phyloP scores from a whole-genome alignment of 2,888 invertebrate genomes.

The Ennomos quercinarius region DNA sequence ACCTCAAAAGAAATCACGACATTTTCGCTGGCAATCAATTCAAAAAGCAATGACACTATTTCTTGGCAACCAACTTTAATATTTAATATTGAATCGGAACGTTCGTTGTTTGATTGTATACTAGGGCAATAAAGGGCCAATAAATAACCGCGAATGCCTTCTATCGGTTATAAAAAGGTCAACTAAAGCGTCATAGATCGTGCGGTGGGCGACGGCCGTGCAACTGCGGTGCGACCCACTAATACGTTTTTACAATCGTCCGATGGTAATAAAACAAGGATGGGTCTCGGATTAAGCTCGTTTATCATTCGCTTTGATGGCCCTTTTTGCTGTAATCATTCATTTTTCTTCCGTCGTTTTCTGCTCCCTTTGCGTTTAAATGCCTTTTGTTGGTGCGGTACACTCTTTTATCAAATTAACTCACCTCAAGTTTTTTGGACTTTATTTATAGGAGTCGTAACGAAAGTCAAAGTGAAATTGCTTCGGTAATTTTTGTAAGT shows the following conservation, averaged over 20 bases:
- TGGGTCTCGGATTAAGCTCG: slow-evolving; percentile 81
- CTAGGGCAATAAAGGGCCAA: slow-evolving; percentile 62
- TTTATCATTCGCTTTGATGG: slow-evolving; percentile 85
- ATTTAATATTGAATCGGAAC: slow-evolving; percentile 32
- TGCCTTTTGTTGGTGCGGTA: slow-evolving; percentile 71
- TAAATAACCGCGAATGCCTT: slow-evolving; percentile 69
- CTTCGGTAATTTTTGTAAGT: slow-evolving; percentile 49
- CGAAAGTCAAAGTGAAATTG: slow-evolving; percentile 38
- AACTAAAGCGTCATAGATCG: slow-evolving; percentile 75
- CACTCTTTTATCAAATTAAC: slow-evolving; percentile 74
- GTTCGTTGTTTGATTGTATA: slow-evolving; percentile 51
- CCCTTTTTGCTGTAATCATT: slow-evolving; percentile 85
- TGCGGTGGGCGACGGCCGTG: slow-evolving; percentile 46
- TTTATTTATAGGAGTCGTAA: slow-evolving; percentile 43
- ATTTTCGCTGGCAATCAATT: slow-evolving; percentile 12
- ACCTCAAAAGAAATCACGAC: slow-evolving; percentile 1
- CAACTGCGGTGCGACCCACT: slow-evolving; percentile 61
- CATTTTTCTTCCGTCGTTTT: slow-evolving; percentile 84
- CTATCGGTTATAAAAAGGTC: slow-evolving; percentile 72
- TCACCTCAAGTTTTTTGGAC: slow-evolving; percentile 54
- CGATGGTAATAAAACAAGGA: slow-evolving; percentile 83
- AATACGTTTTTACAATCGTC: slow-evolving; percentile 85
- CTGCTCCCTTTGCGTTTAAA: slow-evolving; percentile 80
- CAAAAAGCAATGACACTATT: slow-evolving; percentile 19
- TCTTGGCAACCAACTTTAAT: slow-evolving; percentile 33